Evolutionary conservation across 2,888 invertebrate genomes (phyloP).

Genomic region (Nymphalis urticae): DNA sequence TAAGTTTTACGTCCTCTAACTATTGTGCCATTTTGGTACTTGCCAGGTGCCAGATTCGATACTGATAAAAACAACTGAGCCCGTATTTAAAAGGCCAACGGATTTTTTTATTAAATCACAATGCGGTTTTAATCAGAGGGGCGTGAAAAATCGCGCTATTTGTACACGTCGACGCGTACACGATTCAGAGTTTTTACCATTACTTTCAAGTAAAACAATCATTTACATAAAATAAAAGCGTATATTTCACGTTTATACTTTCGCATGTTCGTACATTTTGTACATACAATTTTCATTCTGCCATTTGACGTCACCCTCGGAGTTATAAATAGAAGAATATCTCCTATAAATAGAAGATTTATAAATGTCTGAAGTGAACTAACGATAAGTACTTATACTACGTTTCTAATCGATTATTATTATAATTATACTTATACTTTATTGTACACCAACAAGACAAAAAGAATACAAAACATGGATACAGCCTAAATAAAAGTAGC

Average conservation of each 20-base stretch:
- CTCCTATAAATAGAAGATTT: too few relatives aligned
- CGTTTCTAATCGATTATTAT: too few relatives aligned
- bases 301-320: not conserved
- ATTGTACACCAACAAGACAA: too few relatives aligned
- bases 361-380: too few relatives aligned
- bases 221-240: conserved; percentile 22
- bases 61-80: not conserved
- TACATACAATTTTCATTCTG: conserved; percentile 12
- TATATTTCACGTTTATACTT: conserved; percentile 7
- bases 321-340: too few relatives aligned
- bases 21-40: too few relatives aligned
- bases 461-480: too few relatives aligned
- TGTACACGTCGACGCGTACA: conserved; percentile 49
- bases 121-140: conserved; percentile 56
- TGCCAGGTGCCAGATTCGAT: not conserved
- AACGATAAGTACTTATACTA: too few relatives aligned
- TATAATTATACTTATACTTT: too few relatives aligned
- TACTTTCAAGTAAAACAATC: conserved; percentile 19
- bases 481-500: too few relatives aligned
- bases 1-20: too few relatives aligned
- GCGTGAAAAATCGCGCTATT: conserved; percentile 56
- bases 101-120: conserved; percentile 6
- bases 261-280: conserved; percentile 17
- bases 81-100: not conserved
- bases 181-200: conserved; percentile 39